Percentiles rank a stretch among this genome's conserved stretches.
phyloP scores from a whole-genome alignment of 2,888 invertebrate species.

The Aphidoletes aphidimyza region DNA sequence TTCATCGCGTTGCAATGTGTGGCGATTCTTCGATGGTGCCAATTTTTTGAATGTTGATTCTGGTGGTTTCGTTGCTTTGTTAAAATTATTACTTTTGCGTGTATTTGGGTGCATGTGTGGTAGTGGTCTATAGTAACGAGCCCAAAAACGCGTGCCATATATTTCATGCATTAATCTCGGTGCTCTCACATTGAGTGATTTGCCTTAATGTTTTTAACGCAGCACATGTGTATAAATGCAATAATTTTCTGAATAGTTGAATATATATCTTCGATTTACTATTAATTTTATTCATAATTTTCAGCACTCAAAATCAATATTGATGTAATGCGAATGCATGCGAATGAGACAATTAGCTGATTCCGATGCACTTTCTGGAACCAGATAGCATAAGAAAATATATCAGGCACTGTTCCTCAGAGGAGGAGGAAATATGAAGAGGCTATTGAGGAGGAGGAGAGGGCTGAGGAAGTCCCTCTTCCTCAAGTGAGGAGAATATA shows the following conservation, averaged over 20 bases:
- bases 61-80: constrained; percentile 86
- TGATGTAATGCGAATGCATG: neutral
- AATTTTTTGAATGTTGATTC: constrained; percentile 97
- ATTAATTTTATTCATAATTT: neutral
- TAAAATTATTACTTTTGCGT: no score
- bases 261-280: neutral
- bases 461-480: no score
- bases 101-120: neutral
- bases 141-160: constrained; percentile 37
- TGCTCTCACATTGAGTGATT: constrained; percentile 9
- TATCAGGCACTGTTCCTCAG: no score
- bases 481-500: no score
- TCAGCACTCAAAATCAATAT: neutral
- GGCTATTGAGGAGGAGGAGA: no score
- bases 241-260: neutral
- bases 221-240: no score
- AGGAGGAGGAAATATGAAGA: no score
- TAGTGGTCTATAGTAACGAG: neutral
- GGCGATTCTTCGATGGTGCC: constrained; percentile 94
- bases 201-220: neutral
- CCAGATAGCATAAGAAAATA: neutral
- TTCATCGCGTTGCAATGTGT: constrained; percentile 93
- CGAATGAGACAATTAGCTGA: neutral
- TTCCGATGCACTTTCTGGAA: constrained; percentile 21
- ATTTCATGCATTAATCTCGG: constrained; percentile 18